Base-by-base conservation (phyloP, 2,888 invertebrate species). In the Caenorhabditis sp. region DNA sequence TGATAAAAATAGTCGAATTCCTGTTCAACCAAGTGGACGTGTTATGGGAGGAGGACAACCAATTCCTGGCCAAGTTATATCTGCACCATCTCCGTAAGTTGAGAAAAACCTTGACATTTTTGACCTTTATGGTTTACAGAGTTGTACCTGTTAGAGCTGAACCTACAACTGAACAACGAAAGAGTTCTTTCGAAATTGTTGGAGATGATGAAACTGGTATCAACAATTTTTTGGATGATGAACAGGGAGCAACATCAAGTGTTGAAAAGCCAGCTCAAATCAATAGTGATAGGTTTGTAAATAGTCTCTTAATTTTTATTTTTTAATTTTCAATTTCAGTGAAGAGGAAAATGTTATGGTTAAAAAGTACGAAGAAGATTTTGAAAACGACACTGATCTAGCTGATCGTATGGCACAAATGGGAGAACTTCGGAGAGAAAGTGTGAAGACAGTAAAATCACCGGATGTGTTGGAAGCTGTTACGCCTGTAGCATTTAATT, bases 291-390 rank as follows among this genome's bases (percentile, higher is more conserved):
- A 69, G 68, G 73, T 69, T 23, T 21, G 31, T n/a, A 10, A 10
- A 26, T 8, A 1, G 3, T 17, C 21, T 1, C 27, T 43, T 49
- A 2, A 63, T 36, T 10, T 23, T 23, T 23, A 3, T 25, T 8
- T 17, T 59, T 60, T 68, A 59, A 10, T 25, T 21, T 21, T 25
- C n/a, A n/a, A n/a, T n/a, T 73, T 56, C 50, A 74, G 74, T 31
- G 80, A 74, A 20, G 68, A 67, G 20, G 71, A 78, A 25, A 85
- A 85, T 65, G 56, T 67, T 25, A 84, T 85, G 84, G 84, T 85
- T 17, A 76, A 76, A 59, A 80, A 69, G 50, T 83, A 74, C 57
- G 85, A 85, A 59, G 83, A 85, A 67, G 85, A 85, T 53, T 85
- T 85, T 36, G 73, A 79, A 20, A 72, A 76, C 1, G 82, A 79